Evolutionary conservation across 2,797 vertebrate genomes (phyloP), one percentile per base, ranked within the genome.

Genomic region (Siniperca undulata): DNA sequence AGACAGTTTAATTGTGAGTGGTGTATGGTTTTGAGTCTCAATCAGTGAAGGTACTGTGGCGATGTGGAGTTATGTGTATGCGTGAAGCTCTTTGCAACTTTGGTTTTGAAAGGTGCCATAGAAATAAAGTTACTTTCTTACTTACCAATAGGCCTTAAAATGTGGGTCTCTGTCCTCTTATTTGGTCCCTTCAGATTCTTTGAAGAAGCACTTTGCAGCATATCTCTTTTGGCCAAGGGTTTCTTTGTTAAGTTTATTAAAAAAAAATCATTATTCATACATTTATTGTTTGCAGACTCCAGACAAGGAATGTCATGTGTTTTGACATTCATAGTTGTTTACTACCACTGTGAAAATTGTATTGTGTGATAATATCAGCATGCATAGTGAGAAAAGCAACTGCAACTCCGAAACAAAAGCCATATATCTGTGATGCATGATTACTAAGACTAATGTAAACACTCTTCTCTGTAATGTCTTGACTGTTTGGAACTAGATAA

Each of bases 351-450:
- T 75, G 79, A 40, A 62, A 61, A 82, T 83, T 89, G 77, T 77
- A 0, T 19, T 67, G 3, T 50, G 42, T 62, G 81, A 91, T 75
- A n/a, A 24, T 40, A 82, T 86, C 81, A 60, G 66, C 60, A 72
- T 61, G 36, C 48, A 24, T 34, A 52, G 17, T 13, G 13, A 70
- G 7, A 62, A 74, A 72, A 66, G 46, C 38, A 22, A 52, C 50
- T 19, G 61, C 46, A 73, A 22, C 69, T 44, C 53, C 61, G 59
- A 66, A 70, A 85, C 77, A 86, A 83, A 80, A 82, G 70, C 60
- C 3, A 2, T 55, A 36, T 74, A 70, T 67, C 61, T 70, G 20
- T 27, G 11, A 22, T 14, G 14, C 22, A 60, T 14, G 48, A 73
- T 66, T 14, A n/a, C 27, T 13, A 5, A 14, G 42, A 66, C 48